Evolutionary conservation across 2,888 invertebrate genomes (phyloP), one percentile per base, ranked within the genome.

Genomic region (Craniophora ligustri): DNA sequence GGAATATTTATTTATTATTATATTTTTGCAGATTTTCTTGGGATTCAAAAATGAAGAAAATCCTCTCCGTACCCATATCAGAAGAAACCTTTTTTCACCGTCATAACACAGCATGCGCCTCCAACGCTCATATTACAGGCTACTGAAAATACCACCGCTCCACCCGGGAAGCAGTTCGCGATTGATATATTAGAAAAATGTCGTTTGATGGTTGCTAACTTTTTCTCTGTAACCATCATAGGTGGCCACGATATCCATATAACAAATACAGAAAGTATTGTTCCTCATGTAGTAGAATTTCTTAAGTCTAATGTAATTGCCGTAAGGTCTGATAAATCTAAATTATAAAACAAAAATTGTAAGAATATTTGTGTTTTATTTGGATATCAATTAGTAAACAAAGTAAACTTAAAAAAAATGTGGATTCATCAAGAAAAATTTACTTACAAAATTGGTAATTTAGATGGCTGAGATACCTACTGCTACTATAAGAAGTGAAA

Each of bases 181-280:
- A 50, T 47, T 0, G 62, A 75, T 10, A 41, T 87, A 5, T 31
- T 85, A 7, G 51, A 76, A 2, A 80, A 76, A 63, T 75, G 81
- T 36, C 50, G 73, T 35, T 45, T 73, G 38, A 73, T 72, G n/a
- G 57, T 81, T 14, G 70, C 76, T 0, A 50, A 79, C 36, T 79
- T 74, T 55, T 47, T 56, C 7, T 48, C 76, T 14, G 47, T 79
- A 0, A 60, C 75, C n/a, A 88, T 95, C 0, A 71, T 78, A 0
- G 95, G 95, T 0, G 85, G 89, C 54, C 95, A 95, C 59, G 95
- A 95, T 71, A 88, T 95, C 8, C 95, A 95, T 71, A 91, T 94
- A 42, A 94, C 93, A 42, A 76, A 89, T 60, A 94, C 95, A 3
- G 93, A 94, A 64, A 67, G 74, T 10, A 84, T 95, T 11, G 92